Percentiles rank a stretch among this genome's conserved stretches.
Evolutionary conservation across 2,113 vertebrate species (phyloP).

Genomic region (Hypomesus transpacificus): DNA sequence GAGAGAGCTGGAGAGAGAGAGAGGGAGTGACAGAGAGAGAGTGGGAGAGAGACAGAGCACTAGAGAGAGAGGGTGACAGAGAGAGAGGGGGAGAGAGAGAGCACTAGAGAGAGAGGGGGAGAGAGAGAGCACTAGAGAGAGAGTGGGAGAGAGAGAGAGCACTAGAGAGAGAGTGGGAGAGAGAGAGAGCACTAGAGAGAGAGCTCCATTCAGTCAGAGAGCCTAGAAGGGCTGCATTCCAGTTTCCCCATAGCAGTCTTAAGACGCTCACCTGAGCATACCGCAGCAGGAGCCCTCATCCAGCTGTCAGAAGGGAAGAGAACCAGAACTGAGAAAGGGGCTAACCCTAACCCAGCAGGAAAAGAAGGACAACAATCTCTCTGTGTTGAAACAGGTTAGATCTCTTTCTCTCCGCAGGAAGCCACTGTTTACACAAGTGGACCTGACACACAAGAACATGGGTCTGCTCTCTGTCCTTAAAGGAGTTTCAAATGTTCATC

Average conservation of each 20-base stretch:
- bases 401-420: background rate
- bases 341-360: background rate
- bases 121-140: conserved; percentile 1
- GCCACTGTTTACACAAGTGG: background rate
- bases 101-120: background rate
- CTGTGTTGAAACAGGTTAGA: background rate
- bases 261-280: conserved; percentile 17
- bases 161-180: background rate
- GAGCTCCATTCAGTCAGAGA: background rate
- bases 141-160: background rate
- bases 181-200: background rate
- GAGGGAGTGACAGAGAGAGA: background rate
- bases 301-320: background rate
- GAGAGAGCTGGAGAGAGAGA: background rate
- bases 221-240: conserved; percentile 54
- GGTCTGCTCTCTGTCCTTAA: too few species aligned
- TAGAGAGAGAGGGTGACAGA: background rate
- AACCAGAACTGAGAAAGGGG: background rate
- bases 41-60: background rate
- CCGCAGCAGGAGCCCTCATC: background rate
- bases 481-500: too few species aligned
- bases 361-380: background rate
- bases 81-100: background rate
- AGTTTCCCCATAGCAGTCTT: background rate
- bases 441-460: too few species aligned